These are phyloP conservation scores for Phengaris arion DNA, from an alignment of 2,888 invertebrate species.

Conservation along the genomic window DNA sequence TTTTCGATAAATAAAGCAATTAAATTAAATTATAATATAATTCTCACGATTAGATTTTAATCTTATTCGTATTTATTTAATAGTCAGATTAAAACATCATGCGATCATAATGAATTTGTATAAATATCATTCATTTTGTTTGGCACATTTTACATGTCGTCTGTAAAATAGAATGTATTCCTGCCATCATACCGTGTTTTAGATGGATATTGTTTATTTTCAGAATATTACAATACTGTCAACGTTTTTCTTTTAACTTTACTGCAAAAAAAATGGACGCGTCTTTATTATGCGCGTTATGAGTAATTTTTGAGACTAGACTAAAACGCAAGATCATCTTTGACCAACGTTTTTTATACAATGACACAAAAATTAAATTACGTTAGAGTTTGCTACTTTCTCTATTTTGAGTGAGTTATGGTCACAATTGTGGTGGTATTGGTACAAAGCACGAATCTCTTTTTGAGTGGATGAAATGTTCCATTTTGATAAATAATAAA, in stretches of 20 bases:
- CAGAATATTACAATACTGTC: not conserved
- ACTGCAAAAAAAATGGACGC: not conserved
- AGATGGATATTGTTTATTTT: not conserved
- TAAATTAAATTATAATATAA: conserved; percentile 1
- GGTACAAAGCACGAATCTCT: conserved; percentile 54
- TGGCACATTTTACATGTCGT: conserved; percentile 18
- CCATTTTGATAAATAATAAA: conserved; percentile 27
- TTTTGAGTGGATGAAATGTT: conserved; percentile 47
- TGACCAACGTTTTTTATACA: not conserved
- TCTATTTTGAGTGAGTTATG: conserved; percentile 33
- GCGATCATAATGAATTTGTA: not conserved
- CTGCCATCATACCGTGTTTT: conserved; percentile 22
- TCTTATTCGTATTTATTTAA: conserved; percentile 11
- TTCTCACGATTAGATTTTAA: conserved; percentile 19
- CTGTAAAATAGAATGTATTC: conserved; percentile 24
- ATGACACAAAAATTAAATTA: not conserved
- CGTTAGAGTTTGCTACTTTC: not conserved
- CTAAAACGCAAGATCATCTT: not conserved
- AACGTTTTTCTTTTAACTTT: not conserved
- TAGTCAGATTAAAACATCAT: not conserved
- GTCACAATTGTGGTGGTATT: conserved; percentile 4
- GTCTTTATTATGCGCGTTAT: conserved; percentile 1
- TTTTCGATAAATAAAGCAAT: not conserved
- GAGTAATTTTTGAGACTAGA: not conserved
- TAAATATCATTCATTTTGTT: not conserved